phyloP scores from a whole-genome alignment of 2,888 invertebrate genomes.

The Heliconius hortense region DNA sequence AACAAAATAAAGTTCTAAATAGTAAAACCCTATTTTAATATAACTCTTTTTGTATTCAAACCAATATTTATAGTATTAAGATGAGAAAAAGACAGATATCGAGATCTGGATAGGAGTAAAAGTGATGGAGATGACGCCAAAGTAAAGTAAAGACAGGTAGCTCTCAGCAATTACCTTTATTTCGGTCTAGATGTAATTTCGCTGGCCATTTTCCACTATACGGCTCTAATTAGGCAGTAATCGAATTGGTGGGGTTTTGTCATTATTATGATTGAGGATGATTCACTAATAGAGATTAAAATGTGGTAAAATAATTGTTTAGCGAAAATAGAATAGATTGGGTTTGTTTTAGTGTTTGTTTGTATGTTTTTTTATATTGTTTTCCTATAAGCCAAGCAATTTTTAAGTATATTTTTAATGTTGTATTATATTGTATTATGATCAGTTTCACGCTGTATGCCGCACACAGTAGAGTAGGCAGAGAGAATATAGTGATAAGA shows the following conservation, averaged over 20 bases:
- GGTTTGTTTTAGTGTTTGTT: conserved; percentile 32
- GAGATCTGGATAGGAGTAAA: conserved; percentile 49
- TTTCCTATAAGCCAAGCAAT: neutral
- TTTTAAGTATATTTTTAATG: neutral
- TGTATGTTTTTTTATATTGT: neutral
- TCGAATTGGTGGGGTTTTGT: conserved; percentile 69
- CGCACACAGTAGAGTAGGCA: no score
- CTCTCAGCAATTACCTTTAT: conserved; percentile 71
- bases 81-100: conserved; percentile 52
- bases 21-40: neutral
- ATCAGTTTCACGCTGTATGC: no score
- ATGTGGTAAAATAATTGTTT: conserved; percentile 43
- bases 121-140: conserved; percentile 64
- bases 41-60: conserved; percentile 30
- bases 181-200: conserved; percentile 65
- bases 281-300: conserved; percentile 61
- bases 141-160: conserved; percentile 73
- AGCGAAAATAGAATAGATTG: conserved; percentile 38
- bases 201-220: conserved; percentile 65
- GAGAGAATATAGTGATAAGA: no score
- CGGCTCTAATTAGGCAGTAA: conserved; percentile 73
- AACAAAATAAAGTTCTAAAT: conserved; percentile 28
- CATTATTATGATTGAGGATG: conserved; percentile 72
- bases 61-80: conserved; percentile 38
- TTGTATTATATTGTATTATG: no score